A percentile compares a stretch with the other conserved stretches of the same genome.
Conservation (phyloP, 2,797 vertebrate species). For the Sebastes flavidus region DNA sequence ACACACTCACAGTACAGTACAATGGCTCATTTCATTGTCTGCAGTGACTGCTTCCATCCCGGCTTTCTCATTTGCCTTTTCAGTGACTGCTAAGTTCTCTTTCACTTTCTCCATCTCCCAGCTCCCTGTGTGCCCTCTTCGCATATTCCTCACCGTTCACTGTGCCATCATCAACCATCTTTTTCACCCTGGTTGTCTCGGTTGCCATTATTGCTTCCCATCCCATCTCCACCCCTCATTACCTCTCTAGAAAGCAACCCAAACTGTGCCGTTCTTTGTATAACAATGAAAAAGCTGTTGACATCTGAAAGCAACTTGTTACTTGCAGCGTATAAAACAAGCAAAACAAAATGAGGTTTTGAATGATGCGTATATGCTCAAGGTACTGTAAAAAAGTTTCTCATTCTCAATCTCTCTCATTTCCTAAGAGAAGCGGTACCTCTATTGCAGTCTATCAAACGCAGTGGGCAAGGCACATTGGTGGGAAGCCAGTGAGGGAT, state of each 20-base stretch:
- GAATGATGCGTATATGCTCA: background rate
- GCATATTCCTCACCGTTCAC: slow-evolving; percentile 22
- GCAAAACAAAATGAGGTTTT: background rate
- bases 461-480: background rate
- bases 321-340: background rate
- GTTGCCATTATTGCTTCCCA: slow-evolving; percentile 41
- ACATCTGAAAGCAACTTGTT: background rate
- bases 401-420: background rate
- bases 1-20: background rate
- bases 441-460: background rate
- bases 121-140: background rate
- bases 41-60: background rate
- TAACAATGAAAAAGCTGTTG: slow-evolving; percentile 29
- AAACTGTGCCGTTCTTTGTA: background rate
- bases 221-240: slow-evolving; percentile 37
- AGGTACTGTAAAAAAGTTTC: too few relatives aligned
- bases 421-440: background rate
- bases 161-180: slow-evolving; percentile 62
- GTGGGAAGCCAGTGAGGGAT: background rate
- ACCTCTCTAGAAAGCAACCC: slow-evolving; percentile 5
- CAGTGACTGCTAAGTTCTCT: background rate
- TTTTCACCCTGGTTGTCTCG: slow-evolving; percentile 54
- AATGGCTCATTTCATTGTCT: slow-evolving; percentile 28
- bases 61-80: background rate
- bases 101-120: slow-evolving; percentile 5